phyloP scores from a whole-genome alignment of 2,797 vertebrate species.

The Rhyacichthys aspro region DNA sequence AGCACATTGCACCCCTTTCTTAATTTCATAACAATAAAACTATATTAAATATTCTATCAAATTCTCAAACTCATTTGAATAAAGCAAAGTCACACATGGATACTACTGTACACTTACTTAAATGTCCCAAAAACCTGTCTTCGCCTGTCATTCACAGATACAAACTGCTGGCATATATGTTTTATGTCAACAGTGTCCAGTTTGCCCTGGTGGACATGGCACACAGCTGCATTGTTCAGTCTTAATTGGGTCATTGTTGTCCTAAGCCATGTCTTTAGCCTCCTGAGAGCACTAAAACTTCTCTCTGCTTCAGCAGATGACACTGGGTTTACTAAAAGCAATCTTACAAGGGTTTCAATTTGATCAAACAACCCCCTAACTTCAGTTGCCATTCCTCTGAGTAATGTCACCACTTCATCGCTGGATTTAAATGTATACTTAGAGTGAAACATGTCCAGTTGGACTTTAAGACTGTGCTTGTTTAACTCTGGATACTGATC shows the following conservation, averaged over 20 bases:
- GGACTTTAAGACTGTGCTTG: neutral
- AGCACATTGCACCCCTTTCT: too few species aligned
- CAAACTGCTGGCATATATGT: too few species aligned
- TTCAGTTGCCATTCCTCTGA: neutral
- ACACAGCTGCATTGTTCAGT: neutral
- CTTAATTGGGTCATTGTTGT: conserved; percentile 1
- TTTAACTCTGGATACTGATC: neutral
- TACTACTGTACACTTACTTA: too few species aligned
- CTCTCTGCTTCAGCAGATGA: neutral
- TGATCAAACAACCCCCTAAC: neutral
- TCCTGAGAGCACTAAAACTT: neutral
- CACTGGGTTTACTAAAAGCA: too few species aligned
- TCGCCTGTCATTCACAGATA: too few species aligned
- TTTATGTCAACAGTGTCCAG: neutral
- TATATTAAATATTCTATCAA: too few species aligned
- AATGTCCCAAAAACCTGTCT: too few species aligned
- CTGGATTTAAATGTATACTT: neutral
- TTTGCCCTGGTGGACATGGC: neutral
- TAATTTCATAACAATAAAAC: too few species aligned
- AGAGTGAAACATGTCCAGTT: neutral
- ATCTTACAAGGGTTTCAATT: neutral
- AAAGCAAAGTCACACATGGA: too few species aligned
- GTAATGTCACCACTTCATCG: neutral
- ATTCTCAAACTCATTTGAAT: too few species aligned
- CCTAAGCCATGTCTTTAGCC: neutral